These are phyloP conservation scores for Cryptoblepharus egeriae DNA, from an alignment of 2,797 vertebrate species.

Conservation along the genomic window DNA sequence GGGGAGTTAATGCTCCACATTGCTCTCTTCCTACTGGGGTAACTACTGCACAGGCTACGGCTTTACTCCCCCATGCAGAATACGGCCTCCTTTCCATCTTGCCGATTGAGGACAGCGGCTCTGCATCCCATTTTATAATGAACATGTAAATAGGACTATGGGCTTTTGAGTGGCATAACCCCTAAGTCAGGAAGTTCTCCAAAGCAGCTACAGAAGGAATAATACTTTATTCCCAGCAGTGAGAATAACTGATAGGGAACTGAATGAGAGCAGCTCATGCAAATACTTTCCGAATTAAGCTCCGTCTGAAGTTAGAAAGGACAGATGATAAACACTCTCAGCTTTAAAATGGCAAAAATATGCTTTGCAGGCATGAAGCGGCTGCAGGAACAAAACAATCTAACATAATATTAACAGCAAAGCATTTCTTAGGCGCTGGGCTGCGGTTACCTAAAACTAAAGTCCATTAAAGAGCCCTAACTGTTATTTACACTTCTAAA, in stretches of 20 bases:
- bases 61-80: constrained; percentile 54
- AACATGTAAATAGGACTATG: constrained; percentile 66
- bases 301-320: constrained; percentile 75
- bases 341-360: constrained; percentile 74
- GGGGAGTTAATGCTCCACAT: neutral
- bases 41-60: neutral
- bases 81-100: constrained; percentile 9
- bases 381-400: constrained; percentile 71
- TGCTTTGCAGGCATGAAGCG: constrained; percentile 75
- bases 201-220: constrained; percentile 71
- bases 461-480: constrained; percentile 76
- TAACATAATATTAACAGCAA: constrained; percentile 69
- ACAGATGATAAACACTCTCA: constrained; percentile 72
- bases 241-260: constrained; percentile 70
- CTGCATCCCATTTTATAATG: constrained; percentile 52
- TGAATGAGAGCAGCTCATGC: constrained; percentile 75
- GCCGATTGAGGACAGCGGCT: constrained; percentile 30
- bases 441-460: constrained; percentile 72
- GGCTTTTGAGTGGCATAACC: constrained; percentile 47
- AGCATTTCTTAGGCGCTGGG: constrained; percentile 65
- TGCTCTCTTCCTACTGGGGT: constrained; percentile 50
- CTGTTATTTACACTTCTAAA: constrained; percentile 84
- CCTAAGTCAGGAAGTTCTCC: constrained; percentile 62
- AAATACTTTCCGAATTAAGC: constrained; percentile 75
- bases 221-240: constrained; percentile 68